Base-by-base conservation (phyloP, 2,113 vertebrate genomes). In the Apus apus region DNA sequence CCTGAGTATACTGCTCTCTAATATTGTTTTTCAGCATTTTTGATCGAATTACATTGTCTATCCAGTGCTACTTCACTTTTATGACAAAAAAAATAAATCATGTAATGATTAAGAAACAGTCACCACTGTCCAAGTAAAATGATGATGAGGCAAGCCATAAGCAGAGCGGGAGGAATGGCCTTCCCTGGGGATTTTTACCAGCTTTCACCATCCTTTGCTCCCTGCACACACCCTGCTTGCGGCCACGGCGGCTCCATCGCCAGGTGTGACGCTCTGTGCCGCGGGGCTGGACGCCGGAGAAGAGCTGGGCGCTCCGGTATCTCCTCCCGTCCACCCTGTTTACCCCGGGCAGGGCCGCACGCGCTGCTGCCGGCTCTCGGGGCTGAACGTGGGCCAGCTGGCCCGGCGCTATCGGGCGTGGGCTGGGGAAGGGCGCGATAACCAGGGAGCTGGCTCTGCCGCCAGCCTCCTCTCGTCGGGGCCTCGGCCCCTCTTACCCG, bases 181-280 rank as follows among this genome's bases (percentile, higher is more conserved):
- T 43, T 71, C 38, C 51, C 51, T 19, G 26, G 13, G 25, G n/a
- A 23, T 50, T 62, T 66, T 0, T 2, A 46, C 34, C 65, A 12
- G 0, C 6, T 43, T 34, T 61, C 15, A 15, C 26, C 60, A 4
- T 29, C 12, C 2, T 17, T 43, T 4, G 9, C 8, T 73, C 29
- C 45, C 12, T 13, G 5, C 19, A 5, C 21, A 2, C 17, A 8
- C 34, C 51, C 71, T 0, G 2, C 76, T 5, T 1, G 2, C 23
- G 46, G 71, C 20, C 17, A 19, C 1, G 11, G 12, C 40, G 40
- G 40, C 12, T 43, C 40, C 40, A 43, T 27, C 66, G 7, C 36
- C 12, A 10, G 38, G 1, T 7, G 51, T 3, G 0, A 3, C 0
- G 32, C 25, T 11, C 15, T 4, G 0, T 3, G 26, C 60, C 3